phyloP scores from a whole-genome alignment of 2,113 vertebrate species.

The Gymnobelideus leadbeateri region DNA sequence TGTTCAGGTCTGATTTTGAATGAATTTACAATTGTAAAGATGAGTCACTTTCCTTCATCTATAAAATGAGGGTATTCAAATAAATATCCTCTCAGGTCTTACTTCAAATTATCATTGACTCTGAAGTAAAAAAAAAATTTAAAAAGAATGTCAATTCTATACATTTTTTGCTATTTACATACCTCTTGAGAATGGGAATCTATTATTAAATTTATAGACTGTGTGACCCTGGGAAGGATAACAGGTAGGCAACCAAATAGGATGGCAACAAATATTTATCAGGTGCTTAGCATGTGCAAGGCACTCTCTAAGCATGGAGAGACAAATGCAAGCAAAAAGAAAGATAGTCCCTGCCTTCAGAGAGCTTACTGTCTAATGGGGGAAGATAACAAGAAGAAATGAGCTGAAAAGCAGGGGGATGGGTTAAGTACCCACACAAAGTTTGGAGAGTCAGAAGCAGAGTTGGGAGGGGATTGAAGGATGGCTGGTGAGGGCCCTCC shows the following conservation, averaged over 20 bases:
- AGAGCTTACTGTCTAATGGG: neutral
- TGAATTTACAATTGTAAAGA: neutral
- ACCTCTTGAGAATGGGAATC: neutral
- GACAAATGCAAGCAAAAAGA: neutral
- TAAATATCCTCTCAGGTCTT: neutral
- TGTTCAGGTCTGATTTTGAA: neutral
- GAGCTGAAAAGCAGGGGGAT: neutral
- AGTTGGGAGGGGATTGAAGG: neutral
- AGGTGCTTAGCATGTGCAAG: neutral
- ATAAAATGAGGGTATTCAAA: neutral
- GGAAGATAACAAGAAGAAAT: neutral
- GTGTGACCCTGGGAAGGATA: neutral
- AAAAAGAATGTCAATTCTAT: neutral
- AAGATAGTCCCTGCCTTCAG: neutral
- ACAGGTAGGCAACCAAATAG: neutral
- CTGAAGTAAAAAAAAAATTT: neutral
- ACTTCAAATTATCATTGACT: neutral
- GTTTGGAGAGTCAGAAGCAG: neutral
- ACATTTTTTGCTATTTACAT: neutral
- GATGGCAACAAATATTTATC: neutral
- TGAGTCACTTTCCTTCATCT: neutral
- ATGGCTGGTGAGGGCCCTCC: neutral
- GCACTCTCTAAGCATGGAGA: neutral
- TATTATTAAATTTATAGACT: neutral
- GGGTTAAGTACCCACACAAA: neutral